Percentiles rank a stretch among this genome's conserved stretches.
phyloP scores from a whole-genome alignment of 2,797 vertebrate species.

The Champsocephalus esox region DNA sequence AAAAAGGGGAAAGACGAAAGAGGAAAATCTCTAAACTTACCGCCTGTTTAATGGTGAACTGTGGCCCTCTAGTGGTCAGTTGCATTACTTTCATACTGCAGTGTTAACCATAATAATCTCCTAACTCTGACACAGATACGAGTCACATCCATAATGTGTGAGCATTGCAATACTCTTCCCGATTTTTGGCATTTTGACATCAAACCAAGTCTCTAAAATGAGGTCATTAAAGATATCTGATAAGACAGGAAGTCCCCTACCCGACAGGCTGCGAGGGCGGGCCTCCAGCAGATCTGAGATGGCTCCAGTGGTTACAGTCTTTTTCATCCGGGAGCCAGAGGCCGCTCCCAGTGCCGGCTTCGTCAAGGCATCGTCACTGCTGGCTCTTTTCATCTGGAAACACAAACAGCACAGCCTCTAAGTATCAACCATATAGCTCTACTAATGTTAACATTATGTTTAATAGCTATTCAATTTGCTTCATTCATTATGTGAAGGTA shows the following conservation, averaged over 20 bases:
- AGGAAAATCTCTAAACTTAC: slow-evolving; percentile 6
- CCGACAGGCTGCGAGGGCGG: slow-evolving; percentile 84
- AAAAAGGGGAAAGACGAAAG: neutral
- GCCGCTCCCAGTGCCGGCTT: slow-evolving; percentile 85
- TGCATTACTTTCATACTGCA: neutral
- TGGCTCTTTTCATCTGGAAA: slow-evolving; percentile 94
- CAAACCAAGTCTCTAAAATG: neutral
- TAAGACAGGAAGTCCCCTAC: slow-evolving; percentile 74
- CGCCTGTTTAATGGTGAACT: slow-evolving; percentile 37
- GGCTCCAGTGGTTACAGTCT: slow-evolving; percentile 91
- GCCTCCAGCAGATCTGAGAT: slow-evolving; percentile 92
- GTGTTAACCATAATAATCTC: neutral
- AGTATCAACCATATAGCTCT: slow-evolving; percentile 17
- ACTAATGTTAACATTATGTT: neutral
- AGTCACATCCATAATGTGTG: neutral
- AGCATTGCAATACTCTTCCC: neutral
- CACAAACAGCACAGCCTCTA: slow-evolving; percentile 39
- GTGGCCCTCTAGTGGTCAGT: slow-evolving; percentile 79
- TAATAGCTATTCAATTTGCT: neutral
- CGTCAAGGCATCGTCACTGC: slow-evolving; percentile 93
- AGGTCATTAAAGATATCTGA: neutral
- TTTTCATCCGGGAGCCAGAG: slow-evolving; percentile 89
- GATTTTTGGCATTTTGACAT: neutral
- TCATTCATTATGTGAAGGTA: neutral
- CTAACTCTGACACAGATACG: neutral